phyloP scores from a whole-genome alignment of 1,140 invertebrate species.

The Rhysida immarginata region DNA sequence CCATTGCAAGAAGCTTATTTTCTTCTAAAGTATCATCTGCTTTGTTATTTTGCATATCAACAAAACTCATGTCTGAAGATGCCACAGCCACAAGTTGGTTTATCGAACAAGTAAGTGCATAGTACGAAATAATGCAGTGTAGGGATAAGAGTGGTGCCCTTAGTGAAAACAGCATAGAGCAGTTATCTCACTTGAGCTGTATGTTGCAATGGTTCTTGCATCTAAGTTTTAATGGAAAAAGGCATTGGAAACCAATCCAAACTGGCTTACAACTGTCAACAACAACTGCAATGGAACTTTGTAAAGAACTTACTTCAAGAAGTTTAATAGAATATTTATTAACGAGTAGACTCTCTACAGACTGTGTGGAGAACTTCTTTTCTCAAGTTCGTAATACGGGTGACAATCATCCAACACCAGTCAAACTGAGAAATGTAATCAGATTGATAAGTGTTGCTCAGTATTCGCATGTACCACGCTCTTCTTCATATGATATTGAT shows the following conservation, averaged over 20 bases:
- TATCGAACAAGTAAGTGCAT: background rate
- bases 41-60: background rate
- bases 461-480: background rate
- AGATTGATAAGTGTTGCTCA: background rate
- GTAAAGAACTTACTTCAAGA: background rate
- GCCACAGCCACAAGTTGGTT: background rate
- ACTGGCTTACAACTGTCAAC: background rate
- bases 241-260: background rate
- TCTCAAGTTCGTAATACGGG: background rate
- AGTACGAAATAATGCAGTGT: background rate
- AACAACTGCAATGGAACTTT: background rate
- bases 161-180: background rate
- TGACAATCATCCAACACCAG: background rate
- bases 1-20: background rate
- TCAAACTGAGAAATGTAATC: background rate
- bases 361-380: background rate
- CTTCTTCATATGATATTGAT: background rate
- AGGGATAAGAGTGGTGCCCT: background rate
- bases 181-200: background rate
- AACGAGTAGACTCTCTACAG: background rate
- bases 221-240: background rate
- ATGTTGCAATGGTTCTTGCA: background rate
- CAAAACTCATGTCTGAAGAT: background rate
- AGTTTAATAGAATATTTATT: background rate
- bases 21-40: background rate